Conservation (phyloP, 2,113 vertebrate genomes). For the Morone saxatilis region DNA sequence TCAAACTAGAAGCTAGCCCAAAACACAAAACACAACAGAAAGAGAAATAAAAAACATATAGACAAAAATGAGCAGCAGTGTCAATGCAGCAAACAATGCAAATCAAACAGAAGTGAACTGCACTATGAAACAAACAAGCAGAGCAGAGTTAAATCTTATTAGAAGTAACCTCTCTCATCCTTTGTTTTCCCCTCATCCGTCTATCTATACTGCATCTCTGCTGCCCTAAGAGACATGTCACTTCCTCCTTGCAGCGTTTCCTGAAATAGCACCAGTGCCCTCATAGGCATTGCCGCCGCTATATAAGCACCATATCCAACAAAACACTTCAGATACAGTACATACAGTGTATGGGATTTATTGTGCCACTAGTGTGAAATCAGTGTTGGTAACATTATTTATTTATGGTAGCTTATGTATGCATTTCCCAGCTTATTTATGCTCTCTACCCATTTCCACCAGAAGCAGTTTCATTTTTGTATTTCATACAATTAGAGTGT, state of each 20-base stretch:
- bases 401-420: constrained; percentile 33
- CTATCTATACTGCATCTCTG: constrained; percentile 44
- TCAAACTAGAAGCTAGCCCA: neutral
- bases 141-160: constrained; percentile 43
- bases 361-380: constrained; percentile 45
- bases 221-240: constrained; percentile 68
- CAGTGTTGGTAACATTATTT: constrained; percentile 36
- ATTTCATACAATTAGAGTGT: constrained; percentile 6
- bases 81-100: constrained; percentile 31
- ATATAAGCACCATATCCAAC: constrained; percentile 52
- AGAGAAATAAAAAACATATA: neutral
- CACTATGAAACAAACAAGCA: constrained; percentile 33
- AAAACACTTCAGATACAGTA: constrained; percentile 55
- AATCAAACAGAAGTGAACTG: constrained; percentile 33
- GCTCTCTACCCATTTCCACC: constrained; percentile 8
- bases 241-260: constrained; percentile 71
- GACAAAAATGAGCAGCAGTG: constrained; percentile 21
- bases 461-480: constrained; percentile 26
- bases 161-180: constrained; percentile 30
- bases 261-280: constrained; percentile 73
- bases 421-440: constrained; percentile 37
- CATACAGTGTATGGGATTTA: constrained; percentile 30
- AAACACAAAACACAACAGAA: constrained; percentile 5
- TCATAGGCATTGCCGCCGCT: constrained; percentile 53
- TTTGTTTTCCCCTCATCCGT: constrained; percentile 60